A percentile compares a stretch with the other conserved stretches of the same genome.
phyloP scores from a whole-genome alignment of 2,888 invertebrate genomes.

The Microctonus hyperodae region DNA sequence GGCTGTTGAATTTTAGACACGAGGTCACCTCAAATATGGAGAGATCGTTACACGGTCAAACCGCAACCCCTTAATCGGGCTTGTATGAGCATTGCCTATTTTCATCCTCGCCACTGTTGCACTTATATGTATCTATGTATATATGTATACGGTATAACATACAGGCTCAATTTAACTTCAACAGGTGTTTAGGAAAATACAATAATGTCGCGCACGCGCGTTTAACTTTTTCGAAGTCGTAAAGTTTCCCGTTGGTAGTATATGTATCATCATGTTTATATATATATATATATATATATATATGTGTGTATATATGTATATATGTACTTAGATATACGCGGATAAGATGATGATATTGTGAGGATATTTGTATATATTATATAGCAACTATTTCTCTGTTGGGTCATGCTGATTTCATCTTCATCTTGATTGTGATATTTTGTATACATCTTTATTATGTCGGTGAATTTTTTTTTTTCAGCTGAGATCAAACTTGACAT shows the following conservation, averaged over 20 bases:
- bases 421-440: slow-evolving; percentile 19
- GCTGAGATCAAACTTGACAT: not conserved
- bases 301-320: not conserved
- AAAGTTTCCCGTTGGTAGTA: slow-evolving; percentile 43
- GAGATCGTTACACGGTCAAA: slow-evolving; percentile 57
- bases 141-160: slow-evolving; percentile 35
- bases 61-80: slow-evolving; percentile 60
- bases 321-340: too few relatives aligned
- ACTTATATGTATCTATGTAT: too few relatives aligned
- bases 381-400: slow-evolving; percentile 13
- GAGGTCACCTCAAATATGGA: slow-evolving; percentile 46
- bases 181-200: slow-evolving; percentile 64
- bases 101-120: slow-evolving; percentile 7
- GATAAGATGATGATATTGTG: too few relatives aligned
- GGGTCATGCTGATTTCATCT: slow-evolving; percentile 17
- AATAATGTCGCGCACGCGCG: slow-evolving; percentile 63
- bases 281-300: not conserved
- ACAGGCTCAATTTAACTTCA: slow-evolving; percentile 61
- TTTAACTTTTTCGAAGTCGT: slow-evolving; percentile 53
- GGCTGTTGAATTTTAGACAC: slow-evolving; percentile 15
- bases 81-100: slow-evolving; percentile 33
- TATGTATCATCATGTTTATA: too few relatives aligned
- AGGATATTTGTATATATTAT: slow-evolving; percentile 42
- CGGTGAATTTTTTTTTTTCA: too few relatives aligned
- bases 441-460: not conserved